Conservation (phyloP, 2,797 vertebrate genomes). For the Syncerus caffer region DNA sequence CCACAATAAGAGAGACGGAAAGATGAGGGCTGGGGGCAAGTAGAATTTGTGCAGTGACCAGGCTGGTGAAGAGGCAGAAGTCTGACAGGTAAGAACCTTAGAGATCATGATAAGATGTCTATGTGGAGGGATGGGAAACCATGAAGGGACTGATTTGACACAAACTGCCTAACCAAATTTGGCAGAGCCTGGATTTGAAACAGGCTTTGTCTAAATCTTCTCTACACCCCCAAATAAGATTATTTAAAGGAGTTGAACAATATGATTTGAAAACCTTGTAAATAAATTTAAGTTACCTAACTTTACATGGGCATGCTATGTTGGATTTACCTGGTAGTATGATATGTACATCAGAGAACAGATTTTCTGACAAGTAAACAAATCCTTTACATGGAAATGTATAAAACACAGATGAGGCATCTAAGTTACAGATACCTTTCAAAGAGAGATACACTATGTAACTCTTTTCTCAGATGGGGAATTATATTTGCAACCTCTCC, state of each 20-base stretch:
- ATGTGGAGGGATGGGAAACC: neutral
- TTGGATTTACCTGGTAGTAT: neutral
- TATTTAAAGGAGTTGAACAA: neutral
- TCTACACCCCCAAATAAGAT: neutral
- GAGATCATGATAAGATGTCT: neutral
- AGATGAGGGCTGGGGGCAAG: rapidly evolving
- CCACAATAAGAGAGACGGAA: neutral
- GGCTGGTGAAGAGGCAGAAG: neutral
- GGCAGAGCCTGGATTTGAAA: neutral
- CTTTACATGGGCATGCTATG: neutral
- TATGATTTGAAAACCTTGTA: neutral
- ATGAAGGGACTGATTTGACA: neutral
- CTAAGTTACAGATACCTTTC: neutral
- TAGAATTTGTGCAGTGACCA: neutral
- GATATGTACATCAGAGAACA: neutral
- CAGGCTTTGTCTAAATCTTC: neutral
- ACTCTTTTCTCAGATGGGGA: neutral
- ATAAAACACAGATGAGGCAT: neutral
- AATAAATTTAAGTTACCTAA: neutral
- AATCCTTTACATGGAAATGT: neutral
- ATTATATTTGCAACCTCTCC: neutral
- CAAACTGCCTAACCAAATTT: neutral
- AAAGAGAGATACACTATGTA: neutral
- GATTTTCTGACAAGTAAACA: neutral
- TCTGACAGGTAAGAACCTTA: neutral